A percentile compares a stretch with the other conserved stretches of the same genome.
phyloP scores from a whole-genome alignment of 2,888 invertebrate species.

The Rhagonycha lutea region DNA sequence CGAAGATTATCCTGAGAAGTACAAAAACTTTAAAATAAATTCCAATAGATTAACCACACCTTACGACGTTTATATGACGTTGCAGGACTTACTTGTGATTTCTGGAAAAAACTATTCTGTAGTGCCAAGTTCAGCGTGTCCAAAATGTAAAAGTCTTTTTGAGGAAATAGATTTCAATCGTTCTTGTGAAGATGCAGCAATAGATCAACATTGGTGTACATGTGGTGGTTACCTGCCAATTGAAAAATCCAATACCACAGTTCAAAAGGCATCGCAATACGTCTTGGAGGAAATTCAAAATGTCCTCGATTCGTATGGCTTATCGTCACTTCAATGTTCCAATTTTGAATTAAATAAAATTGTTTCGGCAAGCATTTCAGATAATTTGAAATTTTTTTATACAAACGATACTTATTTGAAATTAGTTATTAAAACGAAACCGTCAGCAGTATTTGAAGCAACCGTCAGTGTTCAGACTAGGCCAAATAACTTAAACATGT shows the following conservation, averaged over 20 bases:
- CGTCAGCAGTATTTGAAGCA: conserved; percentile 72
- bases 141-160: conserved; percentile 69
- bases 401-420: conserved; percentile 60
- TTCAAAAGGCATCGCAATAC: conserved; percentile 58
- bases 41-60: conserved; percentile 73
- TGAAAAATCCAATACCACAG: conserved; percentile 56
- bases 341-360: conserved; percentile 44
- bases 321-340: conserved; percentile 41
- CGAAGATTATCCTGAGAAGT: conserved; percentile 59
- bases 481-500: conserved; percentile 38
- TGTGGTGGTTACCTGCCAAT: conserved; percentile 65
- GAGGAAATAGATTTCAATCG: conserved; percentile 61
- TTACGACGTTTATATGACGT: conserved; percentile 76
- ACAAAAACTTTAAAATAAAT: conserved; percentile 64
- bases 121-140: conserved; percentile 61
- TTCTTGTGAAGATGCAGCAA: conserved; percentile 69
- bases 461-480: conserved; percentile 60
- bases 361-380: conserved; percentile 41
- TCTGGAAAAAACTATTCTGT: conserved; percentile 52
- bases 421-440: conserved; percentile 70
- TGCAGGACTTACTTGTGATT: conserved; percentile 65
- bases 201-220: conserved; percentile 76
- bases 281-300: conserved; percentile 50
- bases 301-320: conserved; percentile 17
- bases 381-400: conserved; percentile 36